These are phyloP conservation scores for Rhinolophus sinicus DNA, from an alignment of 2,113 vertebrate genomes.

Conservation along the genomic window DNA sequence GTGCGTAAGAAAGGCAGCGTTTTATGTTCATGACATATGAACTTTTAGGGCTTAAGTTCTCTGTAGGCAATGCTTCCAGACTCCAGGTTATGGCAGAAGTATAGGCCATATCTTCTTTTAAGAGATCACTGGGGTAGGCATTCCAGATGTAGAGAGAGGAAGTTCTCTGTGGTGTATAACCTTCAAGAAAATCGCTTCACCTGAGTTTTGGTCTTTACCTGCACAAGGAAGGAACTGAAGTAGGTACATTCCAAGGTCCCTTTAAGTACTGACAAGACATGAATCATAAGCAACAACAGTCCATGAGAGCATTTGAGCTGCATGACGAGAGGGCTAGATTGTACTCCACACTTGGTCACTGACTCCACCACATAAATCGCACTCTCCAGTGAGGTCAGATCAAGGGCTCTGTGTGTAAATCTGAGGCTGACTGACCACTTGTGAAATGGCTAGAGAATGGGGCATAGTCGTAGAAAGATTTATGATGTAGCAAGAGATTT, in stretches of 20 bases:
- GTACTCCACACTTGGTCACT: not conserved
- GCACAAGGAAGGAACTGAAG: not conserved
- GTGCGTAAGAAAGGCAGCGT: not conserved
- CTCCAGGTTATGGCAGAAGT: not conserved
- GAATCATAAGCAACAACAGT: not conserved
- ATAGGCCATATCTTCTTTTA: not conserved
- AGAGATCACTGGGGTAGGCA: not conserved
- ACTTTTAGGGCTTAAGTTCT: not conserved
- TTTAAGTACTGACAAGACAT: not conserved
- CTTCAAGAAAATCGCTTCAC: not conserved
- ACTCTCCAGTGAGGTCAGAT: conserved; percentile 55
- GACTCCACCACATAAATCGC: conserved; percentile 53
- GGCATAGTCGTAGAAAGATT: conserved; percentile 62
- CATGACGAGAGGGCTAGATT: not conserved
- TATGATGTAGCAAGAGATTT: conserved; percentile 72
- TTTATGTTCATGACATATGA: not conserved
- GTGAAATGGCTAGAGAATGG: conserved; percentile 53
- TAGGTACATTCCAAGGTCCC: not conserved
- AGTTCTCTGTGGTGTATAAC: not conserved
- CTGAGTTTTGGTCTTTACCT: not conserved
- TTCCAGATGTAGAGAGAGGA: not conserved
- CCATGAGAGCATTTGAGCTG: not conserved
- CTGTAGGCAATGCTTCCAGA: not conserved
- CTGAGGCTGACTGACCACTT: conserved; percentile 61
- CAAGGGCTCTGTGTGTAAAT: conserved; percentile 56